Evolutionary conservation across 2,888 invertebrate species (phyloP).

Genomic region (Neuroscelio doddi): DNA sequence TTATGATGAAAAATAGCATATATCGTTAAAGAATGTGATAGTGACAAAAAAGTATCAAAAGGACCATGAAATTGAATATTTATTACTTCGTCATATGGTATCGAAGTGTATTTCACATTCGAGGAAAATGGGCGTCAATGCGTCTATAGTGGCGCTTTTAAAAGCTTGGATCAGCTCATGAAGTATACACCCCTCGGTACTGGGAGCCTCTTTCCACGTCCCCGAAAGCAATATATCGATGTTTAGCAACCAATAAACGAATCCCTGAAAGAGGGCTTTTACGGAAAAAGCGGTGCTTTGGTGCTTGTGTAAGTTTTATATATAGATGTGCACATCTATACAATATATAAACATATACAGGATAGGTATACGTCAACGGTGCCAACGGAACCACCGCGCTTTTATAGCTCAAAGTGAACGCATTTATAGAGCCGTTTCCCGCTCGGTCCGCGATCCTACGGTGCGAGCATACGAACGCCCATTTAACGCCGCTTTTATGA

Average conservation of each 20-base stretch:
- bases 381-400: conserved; percentile 63
- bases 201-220: conserved; percentile 58
- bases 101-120: conserved; percentile 37
- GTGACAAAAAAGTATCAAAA: conserved; percentile 33
- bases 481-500: conserved; percentile 66
- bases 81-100: conserved; percentile 42
- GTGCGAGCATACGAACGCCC: conserved; percentile 56
- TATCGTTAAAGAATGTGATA: background rate
- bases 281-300: conserved; percentile 68
- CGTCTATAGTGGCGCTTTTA: conserved; percentile 57
- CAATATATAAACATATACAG: conserved; percentile 42
- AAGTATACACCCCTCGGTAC: conserved; percentile 46
- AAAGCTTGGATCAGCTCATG: conserved; percentile 61
- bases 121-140: conserved; percentile 39
- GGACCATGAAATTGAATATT: conserved; percentile 40
- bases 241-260: conserved; percentile 72
- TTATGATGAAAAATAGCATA: background rate
- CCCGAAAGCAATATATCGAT: conserved; percentile 71
- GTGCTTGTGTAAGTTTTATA: conserved; percentile 37
- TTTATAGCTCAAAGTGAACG: conserved; percentile 70
- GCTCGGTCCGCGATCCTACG: conserved; percentile 52
- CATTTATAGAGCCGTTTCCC: conserved; percentile 68
- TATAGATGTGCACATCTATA: conserved; percentile 30
- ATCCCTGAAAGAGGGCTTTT: conserved; percentile 71
- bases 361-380: conserved; percentile 57